phyloP scores from a whole-genome alignment of 2,797 vertebrate genomes.

The Pangasius sanitwongsei region DNA sequence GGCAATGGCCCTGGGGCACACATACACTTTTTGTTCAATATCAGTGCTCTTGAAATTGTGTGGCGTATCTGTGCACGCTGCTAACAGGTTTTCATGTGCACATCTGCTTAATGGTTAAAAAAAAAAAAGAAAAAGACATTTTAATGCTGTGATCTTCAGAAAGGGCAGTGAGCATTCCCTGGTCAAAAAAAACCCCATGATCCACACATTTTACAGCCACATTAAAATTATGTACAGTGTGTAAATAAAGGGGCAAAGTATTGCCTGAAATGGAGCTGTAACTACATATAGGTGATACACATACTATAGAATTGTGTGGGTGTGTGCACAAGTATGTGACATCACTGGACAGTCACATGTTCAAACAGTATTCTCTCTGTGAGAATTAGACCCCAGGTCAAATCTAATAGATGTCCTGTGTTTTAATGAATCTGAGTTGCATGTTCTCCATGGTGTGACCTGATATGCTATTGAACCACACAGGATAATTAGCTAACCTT shows the following conservation, averaged over 20 bases:
- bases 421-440: not conserved
- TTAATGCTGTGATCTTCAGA: not conserved
- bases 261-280: not conserved
- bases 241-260: too few relatives aligned
- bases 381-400: not conserved
- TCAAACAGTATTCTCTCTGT: not conserved
- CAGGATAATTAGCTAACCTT: not conserved
- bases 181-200: not conserved
- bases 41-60: not conserved
- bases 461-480: not conserved
- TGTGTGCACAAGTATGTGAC: not conserved
- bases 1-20: not conserved
- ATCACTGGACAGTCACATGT: not conserved
- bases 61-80: not conserved
- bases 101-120: not conserved
- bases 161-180: not conserved
- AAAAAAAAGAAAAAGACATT: not conserved
- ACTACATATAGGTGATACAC: not conserved
- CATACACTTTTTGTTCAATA: not conserved
- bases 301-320: not conserved
- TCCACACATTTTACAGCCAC: not conserved
- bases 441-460: not conserved
- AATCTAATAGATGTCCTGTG: not conserved
- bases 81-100: not conserved
- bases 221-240: not conserved